Conservation (phyloP, 2,888 invertebrate genomes). For the Mesoligia furuncula region DNA sequence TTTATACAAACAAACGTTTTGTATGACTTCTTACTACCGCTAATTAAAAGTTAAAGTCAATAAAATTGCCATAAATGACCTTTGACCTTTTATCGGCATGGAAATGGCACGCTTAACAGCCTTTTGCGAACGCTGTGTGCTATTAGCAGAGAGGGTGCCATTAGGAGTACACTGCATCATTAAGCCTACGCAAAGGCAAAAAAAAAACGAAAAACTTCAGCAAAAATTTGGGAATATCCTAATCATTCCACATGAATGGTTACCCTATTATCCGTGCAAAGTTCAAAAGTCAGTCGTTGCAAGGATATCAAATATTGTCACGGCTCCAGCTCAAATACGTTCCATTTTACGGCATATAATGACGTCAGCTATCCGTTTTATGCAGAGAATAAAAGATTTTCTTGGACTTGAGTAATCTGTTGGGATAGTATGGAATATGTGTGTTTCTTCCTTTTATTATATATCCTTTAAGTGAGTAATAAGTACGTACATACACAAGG, state of each 20-base stretch:
- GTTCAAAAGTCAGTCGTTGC: constrained; percentile 32
- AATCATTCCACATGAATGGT: constrained; percentile 10
- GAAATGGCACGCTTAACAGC: not conserved
- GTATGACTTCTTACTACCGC: not conserved
- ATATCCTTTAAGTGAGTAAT: not conserved
- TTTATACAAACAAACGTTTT: not conserved
- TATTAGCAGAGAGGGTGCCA: not conserved
- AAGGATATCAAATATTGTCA: constrained; percentile 34
- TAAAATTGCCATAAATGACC: not conserved
- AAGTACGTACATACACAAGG: not conserved
- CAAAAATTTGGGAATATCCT: not conserved
- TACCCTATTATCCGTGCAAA: constrained; percentile 19
- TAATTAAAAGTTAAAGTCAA: not conserved
- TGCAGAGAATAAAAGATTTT: constrained; percentile 1
- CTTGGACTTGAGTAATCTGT: not conserved
- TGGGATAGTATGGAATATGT: not conserved
- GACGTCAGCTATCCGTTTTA: constrained; percentile 33
- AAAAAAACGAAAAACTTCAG: not conserved
- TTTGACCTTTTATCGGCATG: too few relatives aligned
- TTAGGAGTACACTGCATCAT: not conserved
- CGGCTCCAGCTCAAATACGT: constrained; percentile 14
- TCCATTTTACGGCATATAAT: constrained; percentile 5
- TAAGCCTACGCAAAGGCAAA: not conserved
- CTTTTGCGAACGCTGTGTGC: too few relatives aligned
- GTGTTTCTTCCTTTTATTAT: not conserved